phyloP scores from a whole-genome alignment of 2,797 vertebrate genomes.

The Parambassis ranga region DNA sequence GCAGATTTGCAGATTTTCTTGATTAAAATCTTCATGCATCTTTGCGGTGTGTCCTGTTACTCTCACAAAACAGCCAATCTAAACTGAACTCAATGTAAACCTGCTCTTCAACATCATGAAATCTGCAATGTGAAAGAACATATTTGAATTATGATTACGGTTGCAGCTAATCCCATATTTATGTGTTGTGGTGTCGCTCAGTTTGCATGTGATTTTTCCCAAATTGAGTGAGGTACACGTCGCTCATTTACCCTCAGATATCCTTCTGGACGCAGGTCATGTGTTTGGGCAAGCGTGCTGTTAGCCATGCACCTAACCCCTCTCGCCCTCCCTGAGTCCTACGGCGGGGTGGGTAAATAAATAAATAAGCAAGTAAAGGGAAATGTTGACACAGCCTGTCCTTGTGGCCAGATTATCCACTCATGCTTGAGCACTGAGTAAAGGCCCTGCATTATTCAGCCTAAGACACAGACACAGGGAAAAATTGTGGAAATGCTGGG shows the following conservation, averaged over 20 bases:
- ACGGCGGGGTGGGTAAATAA: conserved; percentile 67
- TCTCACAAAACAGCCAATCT: not conserved
- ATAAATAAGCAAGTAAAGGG: conserved; percentile 73
- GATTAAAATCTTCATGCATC: too few species aligned
- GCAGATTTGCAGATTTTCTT: not conserved
- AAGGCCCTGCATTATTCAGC: conserved; percentile 80
- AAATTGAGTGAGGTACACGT: not conserved
- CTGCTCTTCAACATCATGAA: too few species aligned
- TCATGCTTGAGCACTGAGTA: conserved; percentile 76
- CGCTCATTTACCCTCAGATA: not conserved
- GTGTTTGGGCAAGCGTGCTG: conserved; percentile 29
- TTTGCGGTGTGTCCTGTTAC: not conserved
- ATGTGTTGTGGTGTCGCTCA: rapidly evolving
- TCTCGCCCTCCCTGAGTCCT: conserved; percentile 39
- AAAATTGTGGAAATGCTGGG: conserved; percentile 44
- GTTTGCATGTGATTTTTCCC: not conserved
- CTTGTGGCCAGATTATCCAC: conserved; percentile 81
- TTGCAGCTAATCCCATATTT: too few species aligned
- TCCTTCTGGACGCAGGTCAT: conserved; percentile 43
- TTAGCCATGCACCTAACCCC: conserved; percentile 42
- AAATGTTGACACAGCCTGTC: conserved; percentile 77
- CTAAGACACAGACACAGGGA: conserved; percentile 57
- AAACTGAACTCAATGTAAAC: not conserved
- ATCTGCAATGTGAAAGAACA: too few species aligned
- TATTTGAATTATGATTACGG: too few species aligned